These are phyloP conservation scores for Thaumetopoea pityocampa DNA, from an alignment of 1,140 invertebrate genomes.

Conservation along the genomic window DNA sequence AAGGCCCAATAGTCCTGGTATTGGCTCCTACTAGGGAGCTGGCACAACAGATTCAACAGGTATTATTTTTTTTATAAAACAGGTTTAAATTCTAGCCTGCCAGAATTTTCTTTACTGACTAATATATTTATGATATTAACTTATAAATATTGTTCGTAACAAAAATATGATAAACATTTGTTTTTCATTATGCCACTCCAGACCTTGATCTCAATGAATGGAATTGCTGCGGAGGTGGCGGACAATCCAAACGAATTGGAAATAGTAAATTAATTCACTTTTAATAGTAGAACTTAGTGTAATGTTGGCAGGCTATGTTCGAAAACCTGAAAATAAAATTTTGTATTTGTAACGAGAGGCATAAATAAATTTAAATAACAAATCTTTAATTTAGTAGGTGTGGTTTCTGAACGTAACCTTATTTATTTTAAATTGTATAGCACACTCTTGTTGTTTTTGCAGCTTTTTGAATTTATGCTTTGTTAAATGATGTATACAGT, in stretches of 20 bases:
- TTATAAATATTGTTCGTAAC: constrained; percentile 3
- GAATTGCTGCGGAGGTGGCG: constrained; percentile 51
- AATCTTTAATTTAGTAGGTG: constrained; percentile 29
- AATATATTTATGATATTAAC: constrained; percentile 5
- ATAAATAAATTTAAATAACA: constrained; percentile 31
- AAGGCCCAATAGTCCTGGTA: constrained; percentile 91
- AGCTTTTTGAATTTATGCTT: constrained; percentile 17
- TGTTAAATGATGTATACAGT: no score
- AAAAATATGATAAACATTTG: constrained; percentile 32
- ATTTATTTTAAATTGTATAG: constrained; percentile 41
- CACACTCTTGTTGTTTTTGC: constrained; percentile 28
- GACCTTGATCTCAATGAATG: constrained; percentile 67
- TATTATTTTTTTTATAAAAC: constrained; percentile 52
- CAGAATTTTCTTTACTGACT: constrained; percentile 11
- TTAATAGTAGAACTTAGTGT: constrained; percentile 49
- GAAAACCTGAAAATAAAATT: constrained; percentile 50
- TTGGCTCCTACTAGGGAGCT: constrained; percentile 94
- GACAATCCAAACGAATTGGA: constrained; percentile 53
- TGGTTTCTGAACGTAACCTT: constrained; percentile 74
- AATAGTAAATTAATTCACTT: constrained; percentile 59
- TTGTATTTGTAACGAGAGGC: constrained; percentile 12
- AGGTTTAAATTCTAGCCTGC: constrained; percentile 15
- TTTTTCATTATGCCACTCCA: constrained; percentile 59
- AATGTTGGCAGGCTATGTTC: constrained; percentile 63
- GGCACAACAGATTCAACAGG: constrained; percentile 95